phyloP scores from a whole-genome alignment of 2,888 invertebrate species.

The Orthosia gothica region DNA sequence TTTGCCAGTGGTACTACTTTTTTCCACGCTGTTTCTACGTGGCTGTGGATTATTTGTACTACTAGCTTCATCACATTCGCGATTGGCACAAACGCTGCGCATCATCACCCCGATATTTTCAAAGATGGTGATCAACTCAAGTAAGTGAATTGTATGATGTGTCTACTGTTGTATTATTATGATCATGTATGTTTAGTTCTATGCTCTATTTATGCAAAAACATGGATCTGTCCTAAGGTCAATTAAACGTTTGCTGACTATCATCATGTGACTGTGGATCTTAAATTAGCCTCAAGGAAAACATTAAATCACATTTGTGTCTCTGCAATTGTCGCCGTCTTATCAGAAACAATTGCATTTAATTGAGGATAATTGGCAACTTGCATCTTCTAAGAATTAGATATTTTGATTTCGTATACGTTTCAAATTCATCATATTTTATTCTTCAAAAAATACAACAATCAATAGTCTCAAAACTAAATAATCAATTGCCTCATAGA shows the following conservation, averaged over 20 bases:
- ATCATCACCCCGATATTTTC: conserved; percentile 93
- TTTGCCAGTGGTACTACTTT: conserved; percentile 78
- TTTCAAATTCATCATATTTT: not conserved
- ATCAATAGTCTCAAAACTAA: not conserved
- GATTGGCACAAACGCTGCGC: conserved; percentile 94
- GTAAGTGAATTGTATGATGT: conserved; percentile 83
- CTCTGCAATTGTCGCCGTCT: not conserved
- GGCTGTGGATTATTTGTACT: conserved; percentile 91
- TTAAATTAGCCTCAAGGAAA: conserved; percentile 5
- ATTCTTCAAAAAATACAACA: not conserved
- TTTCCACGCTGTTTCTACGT: conserved; percentile 84
- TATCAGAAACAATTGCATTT: not conserved
- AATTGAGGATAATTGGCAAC: not conserved
- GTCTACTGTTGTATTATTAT: not conserved
- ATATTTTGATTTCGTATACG: not conserved
- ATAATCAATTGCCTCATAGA: too few species aligned
- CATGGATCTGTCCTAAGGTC: not conserved
- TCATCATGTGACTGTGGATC: not conserved
- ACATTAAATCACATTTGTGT: not conserved
- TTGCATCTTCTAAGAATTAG: not conserved
- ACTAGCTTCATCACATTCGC: conserved; percentile 92
- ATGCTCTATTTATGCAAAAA: not conserved
- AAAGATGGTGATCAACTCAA: conserved; percentile 95
- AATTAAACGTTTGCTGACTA: not conserved
- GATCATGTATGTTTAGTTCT: not conserved